Conservation (phyloP, 1,140 invertebrate genomes). For the Cotesia chilonis region DNA sequence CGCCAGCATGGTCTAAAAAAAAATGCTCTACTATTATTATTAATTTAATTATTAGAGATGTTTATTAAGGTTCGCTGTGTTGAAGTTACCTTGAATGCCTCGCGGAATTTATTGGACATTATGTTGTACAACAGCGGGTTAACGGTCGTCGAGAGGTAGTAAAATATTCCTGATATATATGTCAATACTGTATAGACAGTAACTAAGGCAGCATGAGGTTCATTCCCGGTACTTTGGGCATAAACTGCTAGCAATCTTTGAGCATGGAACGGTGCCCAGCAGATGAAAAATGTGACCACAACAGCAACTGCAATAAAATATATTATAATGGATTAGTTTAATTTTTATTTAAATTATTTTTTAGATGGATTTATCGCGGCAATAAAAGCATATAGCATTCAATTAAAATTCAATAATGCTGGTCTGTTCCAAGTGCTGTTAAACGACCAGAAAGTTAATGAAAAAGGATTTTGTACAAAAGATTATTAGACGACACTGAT, state of each 20-base stretch:
- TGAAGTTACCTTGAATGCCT: constrained; percentile 77
- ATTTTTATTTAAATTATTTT: too few relatives aligned
- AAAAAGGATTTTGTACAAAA: neutral
- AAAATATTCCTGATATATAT: constrained; percentile 76
- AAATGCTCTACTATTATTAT: neutral
- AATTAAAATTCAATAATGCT: neutral
- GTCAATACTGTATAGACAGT: constrained; percentile 72
- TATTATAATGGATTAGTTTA: neutral
- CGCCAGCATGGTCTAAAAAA: constrained; percentile 59
- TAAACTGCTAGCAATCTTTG: constrained; percentile 83
- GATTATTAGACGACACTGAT: constrained; percentile 8
- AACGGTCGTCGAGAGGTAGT: constrained; percentile 78
- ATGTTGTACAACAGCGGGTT: constrained; percentile 88
- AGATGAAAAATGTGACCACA: constrained; percentile 92
- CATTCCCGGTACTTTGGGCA: constrained; percentile 60
- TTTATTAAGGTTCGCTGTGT: neutral
- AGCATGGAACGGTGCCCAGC: constrained; percentile 94
- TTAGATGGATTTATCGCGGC: too few relatives aligned
- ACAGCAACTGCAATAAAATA: constrained; percentile 81
- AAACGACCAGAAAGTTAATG: neutral
- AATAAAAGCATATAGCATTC: too few relatives aligned
- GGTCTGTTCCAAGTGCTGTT: neutral
- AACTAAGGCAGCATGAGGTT: constrained; percentile 50
- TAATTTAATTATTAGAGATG: neutral
- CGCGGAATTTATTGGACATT: constrained; percentile 87